Evolutionary conservation across 2,888 invertebrate species (phyloP), one percentile per base, ranked within the genome.

Genomic region (Leuctra nigra): DNA sequence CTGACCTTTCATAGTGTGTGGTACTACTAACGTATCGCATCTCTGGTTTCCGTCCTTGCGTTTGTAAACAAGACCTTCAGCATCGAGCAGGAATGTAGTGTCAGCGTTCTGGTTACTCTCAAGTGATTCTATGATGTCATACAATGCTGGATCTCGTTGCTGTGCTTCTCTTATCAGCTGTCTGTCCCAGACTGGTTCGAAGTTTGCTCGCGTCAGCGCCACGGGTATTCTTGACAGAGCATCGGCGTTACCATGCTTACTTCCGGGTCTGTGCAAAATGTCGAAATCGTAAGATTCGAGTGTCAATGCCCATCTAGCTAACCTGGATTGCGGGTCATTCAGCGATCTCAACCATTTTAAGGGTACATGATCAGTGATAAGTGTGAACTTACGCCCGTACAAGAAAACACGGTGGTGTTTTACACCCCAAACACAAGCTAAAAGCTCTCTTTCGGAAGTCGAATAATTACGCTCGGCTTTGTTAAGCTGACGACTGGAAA

Each of bases 361-460:
- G 0, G 58, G 53, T 14, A 29, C 16, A 39, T 62, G 61, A 44
- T 64, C 64, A 2, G 58, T 63, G 1, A 61, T 38, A 1, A 63
- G 13, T 1, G 29, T 52, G 25, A 63, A 63, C 14, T 41, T 46
- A 7, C 55, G 29, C 2, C 61, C 61, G 1, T 50, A 50, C 1
- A 64, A 20, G 52, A 62, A 62, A 13, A 47, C 54, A 3, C 58
- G 29, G 39, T 60, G 62, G 36, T 53, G 53, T n/a, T 59, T 46
- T 2, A 59, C 36, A 0, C 57, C 63, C 25, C 41, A 58, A 1
- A 63, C 36, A 1, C 62, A 35, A 1, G 59, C 62, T 1, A 61
- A 29, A 3, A 60, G 35, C 52, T 64, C 63, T n/a, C 50, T 29
- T 16, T 62, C 59, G 6, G 53, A 54, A 14, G 59, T 46, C 14